Evolutionary conservation across 2,888 invertebrate genomes (phyloP), one percentile per base, ranked within the genome.

Genomic region (Drosophila borealis): DNA sequence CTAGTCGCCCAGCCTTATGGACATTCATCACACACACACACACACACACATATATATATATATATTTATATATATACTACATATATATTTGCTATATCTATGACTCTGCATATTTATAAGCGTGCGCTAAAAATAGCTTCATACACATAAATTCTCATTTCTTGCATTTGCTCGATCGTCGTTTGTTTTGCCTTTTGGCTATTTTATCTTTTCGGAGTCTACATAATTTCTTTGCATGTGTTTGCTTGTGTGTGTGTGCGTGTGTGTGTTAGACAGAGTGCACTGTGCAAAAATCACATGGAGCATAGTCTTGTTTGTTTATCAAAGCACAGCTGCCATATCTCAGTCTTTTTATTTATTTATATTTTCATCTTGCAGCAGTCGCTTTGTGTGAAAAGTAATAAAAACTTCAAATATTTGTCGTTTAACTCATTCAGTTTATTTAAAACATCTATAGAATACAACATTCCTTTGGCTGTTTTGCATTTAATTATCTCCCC

Each of bases 91-190:
- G 9, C 34, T 29, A n/a, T 42, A 33, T 36, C 11, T 55, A 54
- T 68, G 68, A 60, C 68, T 66, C 67, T 70, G 68, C 68, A 78
- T 76, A 78, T 78, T 68, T 60, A 64, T 64, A 71, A 68, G 55
- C 50, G 70, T 60, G 49, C 60, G 50, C 66, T 70, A 62, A 77
- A 72, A 82, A 75, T 81, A 81, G 79, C 85, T 73, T 75, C 71
- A 82, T 80, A 78, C 68, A 68, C 78, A 89, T 89, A 89, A 82
- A 87, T 89, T 86, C 65, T 85, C 89, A 86, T 89, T 82, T 85
- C 69, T 85, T 86, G 82, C 85, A 82, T 79, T 87, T 86, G 72
- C 88, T 89, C 74, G 84, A 84, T 84, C 84, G 72, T 62, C 57
- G 25, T 72, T 54, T 54, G 48, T 56, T 60, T 75, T 79, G 48